These are phyloP conservation scores for Gandaritis pyraliata DNA, from an alignment of 2,888 invertebrate species.

Conservation along the genomic window DNA sequence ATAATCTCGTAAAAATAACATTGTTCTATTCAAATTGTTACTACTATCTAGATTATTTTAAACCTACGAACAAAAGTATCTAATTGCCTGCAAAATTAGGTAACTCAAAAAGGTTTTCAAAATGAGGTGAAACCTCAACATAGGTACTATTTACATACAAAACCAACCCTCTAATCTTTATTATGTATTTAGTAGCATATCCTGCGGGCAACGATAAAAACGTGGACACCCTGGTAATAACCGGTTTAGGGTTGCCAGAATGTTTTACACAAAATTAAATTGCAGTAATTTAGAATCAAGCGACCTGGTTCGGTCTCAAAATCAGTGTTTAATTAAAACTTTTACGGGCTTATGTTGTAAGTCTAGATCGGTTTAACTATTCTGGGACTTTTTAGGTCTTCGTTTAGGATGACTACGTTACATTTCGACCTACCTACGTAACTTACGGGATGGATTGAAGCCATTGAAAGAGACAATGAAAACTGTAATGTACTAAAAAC, in stretches of 20 bases:
- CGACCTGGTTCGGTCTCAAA: constrained; percentile 30
- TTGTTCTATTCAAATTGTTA: too few relatives aligned
- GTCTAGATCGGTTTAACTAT: constrained; percentile 3
- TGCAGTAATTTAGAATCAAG: constrained; percentile 40
- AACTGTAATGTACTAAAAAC: too few relatives aligned
- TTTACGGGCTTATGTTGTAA: constrained; percentile 29
- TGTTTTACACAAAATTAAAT: constrained; percentile 45
- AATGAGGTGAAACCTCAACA: constrained; percentile 22
- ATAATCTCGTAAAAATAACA: too few relatives aligned
- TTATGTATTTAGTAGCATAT: constrained; percentile 44
- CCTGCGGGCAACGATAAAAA: constrained; percentile 49
- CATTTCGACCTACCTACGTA: too few relatives aligned
- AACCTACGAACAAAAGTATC: background rate
- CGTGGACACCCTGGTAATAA: constrained; percentile 58
- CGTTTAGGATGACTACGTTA: background rate
- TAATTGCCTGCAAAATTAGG: background rate
- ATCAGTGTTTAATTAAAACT: constrained; percentile 39
- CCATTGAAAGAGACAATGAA: too few relatives aligned
- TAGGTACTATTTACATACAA: constrained; percentile 39
- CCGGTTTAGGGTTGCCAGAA: constrained; percentile 47
- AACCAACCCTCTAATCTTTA: constrained; percentile 42
- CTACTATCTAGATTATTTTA: too few relatives aligned
- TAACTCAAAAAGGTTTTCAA: constrained; percentile 7
- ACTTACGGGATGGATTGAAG: too few relatives aligned
- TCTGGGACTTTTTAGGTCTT: background rate